Base-by-base conservation (phyloP, 2,888 invertebrate genomes). In the Meiosimyza platycephala region DNA sequence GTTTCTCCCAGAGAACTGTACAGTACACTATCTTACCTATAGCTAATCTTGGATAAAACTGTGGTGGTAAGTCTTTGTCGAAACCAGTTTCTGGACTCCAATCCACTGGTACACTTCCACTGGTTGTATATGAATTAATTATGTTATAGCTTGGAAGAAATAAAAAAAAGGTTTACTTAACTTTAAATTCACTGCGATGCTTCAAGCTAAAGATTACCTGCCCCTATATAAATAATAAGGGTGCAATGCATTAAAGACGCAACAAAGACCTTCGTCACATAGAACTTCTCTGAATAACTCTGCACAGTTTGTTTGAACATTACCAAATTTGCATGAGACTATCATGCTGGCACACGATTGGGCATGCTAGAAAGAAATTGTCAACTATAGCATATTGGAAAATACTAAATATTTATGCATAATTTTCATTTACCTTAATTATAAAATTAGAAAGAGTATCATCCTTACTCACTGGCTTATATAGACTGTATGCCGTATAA, bases 221-320 rank as follows among this genome's bases (percentile, higher is more conserved):
- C 78, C 79, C 48, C 82, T 89, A 79, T 93, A 93, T 83, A 94
- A 89, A 76, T 90, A 90, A 73, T 92, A 90, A 4, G 91, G 89
- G 76, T 93, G 92, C 0, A 95, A 90, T 52, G 91, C 90, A 82
- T 95, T 95, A 82, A 95, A 95, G 2, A 93, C 91, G 84, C 95
- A 95, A 83, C 95, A 95, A 6, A 94, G 88, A 0, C 95, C 95
- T 83, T 95, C 95, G 81, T 95, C 95, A 0, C 94, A 93, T 71
- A 94, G 88, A 69, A 93, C 91, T 0, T 93, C 91, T 80, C 92
- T 92, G 85, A 95, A 94, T 72, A 93, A 85, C 65, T 92, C 90
- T 11, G 90, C 88, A 81, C 95, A 95, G 71, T 90, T 89, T 75
- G 89, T 86, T 0, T 80, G 79, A 18, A 87, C 87, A 0, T 89